Conservation (phyloP, 2,888 invertebrate genomes). For the Zygogramma bicolorata region DNA sequence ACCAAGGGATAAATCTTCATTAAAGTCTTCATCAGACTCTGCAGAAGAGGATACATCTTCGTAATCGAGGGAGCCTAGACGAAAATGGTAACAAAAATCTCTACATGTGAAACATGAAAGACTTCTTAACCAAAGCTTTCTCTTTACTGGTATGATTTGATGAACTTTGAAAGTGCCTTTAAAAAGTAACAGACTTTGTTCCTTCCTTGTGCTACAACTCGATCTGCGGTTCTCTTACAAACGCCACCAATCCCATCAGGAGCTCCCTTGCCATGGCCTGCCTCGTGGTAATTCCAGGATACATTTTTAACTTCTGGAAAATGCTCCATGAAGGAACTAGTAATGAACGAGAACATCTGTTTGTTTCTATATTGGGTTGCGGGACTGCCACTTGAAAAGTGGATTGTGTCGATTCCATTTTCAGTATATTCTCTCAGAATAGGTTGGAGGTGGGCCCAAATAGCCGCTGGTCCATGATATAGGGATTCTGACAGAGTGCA, state of each 20-base stretch:
- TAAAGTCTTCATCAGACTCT: no score
- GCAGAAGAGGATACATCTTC: no score
- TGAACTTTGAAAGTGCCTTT: no score
- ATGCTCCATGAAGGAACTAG: not conserved
- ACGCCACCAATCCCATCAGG: slow-evolving; percentile 8
- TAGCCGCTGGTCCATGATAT: not conserved
- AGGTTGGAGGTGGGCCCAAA: not conserved
- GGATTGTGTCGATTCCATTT: not conserved
- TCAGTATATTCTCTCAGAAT: not conserved
- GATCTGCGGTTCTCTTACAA: not conserved
- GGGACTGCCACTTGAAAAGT: not conserved
- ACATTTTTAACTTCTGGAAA: not conserved
- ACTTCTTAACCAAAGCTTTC: no score
- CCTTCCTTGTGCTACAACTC: no score
- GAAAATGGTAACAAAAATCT: no score
- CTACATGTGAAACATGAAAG: no score
- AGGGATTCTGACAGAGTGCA: not conserved
- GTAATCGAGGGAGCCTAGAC: no score
- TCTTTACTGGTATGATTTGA: no score
- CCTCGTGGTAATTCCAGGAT: slow-evolving; percentile 12
- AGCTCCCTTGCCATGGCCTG: slow-evolving; percentile 14
- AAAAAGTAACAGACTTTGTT: no score
- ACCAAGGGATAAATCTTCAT: no score
- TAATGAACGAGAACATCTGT: not conserved
- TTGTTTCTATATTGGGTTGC: slow-evolving; percentile 11